These are phyloP conservation scores for Scaptomyza tumidula DNA, from an alignment of 2,888 invertebrate genomes.

Conservation along the genomic window DNA sequence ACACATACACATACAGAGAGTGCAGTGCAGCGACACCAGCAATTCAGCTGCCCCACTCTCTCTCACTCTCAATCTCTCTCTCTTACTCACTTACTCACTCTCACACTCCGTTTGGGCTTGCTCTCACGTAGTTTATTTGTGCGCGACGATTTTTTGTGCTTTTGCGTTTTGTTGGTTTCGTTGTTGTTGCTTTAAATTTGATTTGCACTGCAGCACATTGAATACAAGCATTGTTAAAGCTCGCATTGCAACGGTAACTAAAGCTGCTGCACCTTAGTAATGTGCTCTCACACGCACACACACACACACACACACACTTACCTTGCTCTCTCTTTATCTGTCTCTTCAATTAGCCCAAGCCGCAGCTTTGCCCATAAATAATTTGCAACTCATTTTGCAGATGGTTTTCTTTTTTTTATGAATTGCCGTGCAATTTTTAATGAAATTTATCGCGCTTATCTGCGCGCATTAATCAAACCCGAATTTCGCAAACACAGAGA, in stretches of 20 bases:
- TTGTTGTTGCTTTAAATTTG: conserved; percentile 62
- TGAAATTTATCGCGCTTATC: conserved; percentile 83
- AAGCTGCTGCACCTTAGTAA: conserved; percentile 12
- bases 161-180: conserved; percentile 30
- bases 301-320: not conserved
- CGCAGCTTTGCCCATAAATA: conserved; percentile 57
- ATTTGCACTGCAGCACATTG: conserved; percentile 52
- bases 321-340: not conserved
- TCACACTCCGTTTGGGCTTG: conserved; percentile 8
- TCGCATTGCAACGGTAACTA: conserved; percentile 38
- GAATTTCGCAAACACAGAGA: conserved; percentile 46
- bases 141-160: conserved; percentile 33
- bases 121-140: conserved; percentile 43
- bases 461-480: conserved; percentile 81
- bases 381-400: conserved; percentile 81
- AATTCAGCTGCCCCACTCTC: conserved; percentile 14
- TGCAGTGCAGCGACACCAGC: conserved; percentile 26
- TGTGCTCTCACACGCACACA: not conserved
- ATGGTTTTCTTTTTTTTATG: conserved; percentile 74
- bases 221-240: conserved; percentile 29
- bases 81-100: conserved; percentile 20
- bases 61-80: conserved; percentile 4
- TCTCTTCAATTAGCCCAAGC: conserved; percentile 13
- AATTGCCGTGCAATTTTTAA: conserved; percentile 80
- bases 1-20: conserved; percentile 9